These are phyloP conservation scores for Sarcophaga variegata DNA, from an alignment of 2,888 invertebrate species.

Conservation along the genomic window DNA sequence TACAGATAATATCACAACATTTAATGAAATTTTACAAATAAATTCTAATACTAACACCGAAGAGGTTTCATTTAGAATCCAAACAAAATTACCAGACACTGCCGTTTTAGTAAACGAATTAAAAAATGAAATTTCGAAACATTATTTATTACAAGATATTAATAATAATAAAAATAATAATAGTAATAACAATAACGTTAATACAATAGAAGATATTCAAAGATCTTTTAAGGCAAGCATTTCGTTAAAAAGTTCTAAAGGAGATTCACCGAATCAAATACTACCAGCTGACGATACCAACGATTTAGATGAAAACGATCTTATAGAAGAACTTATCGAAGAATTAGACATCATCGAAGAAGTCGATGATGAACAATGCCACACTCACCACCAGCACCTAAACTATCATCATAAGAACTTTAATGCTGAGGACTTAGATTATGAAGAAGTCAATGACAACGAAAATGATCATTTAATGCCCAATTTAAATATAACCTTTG, in stretches of 20 bases:
- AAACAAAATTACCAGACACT: slow-evolving; percentile 71
- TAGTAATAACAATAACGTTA: background rate
- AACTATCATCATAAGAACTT: too few relatives aligned
- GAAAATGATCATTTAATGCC: slow-evolving; percentile 55
- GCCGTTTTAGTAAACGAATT: slow-evolving; percentile 72
- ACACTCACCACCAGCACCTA: background rate
- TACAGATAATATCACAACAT: slow-evolving; percentile 39
- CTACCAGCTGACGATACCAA: slow-evolving; percentile 58
- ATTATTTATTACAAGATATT: slow-evolving; percentile 47
- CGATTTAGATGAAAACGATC: slow-evolving; percentile 68
- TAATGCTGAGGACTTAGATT: background rate
- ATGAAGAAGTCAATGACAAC: slow-evolving; percentile 22
- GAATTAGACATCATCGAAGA: slow-evolving; percentile 64
- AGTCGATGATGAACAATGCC: slow-evolving; percentile 40
- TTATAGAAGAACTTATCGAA: slow-evolving; percentile 66
- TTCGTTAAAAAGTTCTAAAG: background rate
- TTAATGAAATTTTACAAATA: slow-evolving; percentile 48
- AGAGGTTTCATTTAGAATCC: slow-evolving; percentile 62
- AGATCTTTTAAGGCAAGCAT: background rate
- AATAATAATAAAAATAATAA: slow-evolving; percentile 42
- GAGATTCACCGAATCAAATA: slow-evolving; percentile 19
- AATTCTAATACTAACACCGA: slow-evolving; percentile 43
- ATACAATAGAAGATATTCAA: background rate
- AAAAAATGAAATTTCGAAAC: slow-evolving; percentile 46
- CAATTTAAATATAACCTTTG: slow-evolving; percentile 67